Percentiles rank a stretch among this genome's conserved stretches.
Evolutionary conservation across 2,113 vertebrate genomes (phyloP).

Genomic region (Piaya cayana): DNA sequence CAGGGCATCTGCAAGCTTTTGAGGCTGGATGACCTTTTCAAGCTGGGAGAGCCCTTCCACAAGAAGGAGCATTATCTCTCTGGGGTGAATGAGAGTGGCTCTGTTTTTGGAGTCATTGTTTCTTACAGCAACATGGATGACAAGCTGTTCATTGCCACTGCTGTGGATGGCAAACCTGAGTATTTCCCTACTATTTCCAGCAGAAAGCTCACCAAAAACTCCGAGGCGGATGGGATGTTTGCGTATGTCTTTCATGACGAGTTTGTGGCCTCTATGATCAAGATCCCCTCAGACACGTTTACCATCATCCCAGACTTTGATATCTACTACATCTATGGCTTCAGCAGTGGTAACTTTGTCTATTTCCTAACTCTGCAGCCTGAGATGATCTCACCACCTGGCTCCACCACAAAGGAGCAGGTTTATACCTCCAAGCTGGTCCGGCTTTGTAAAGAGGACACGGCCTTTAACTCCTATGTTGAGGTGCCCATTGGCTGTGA

Average conservation of each 20-base stretch:
- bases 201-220: constrained; percentile 93
- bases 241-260: constrained; percentile 98
- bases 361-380: constrained; percentile 97
- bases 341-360: constrained; percentile 96
- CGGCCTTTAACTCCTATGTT: constrained; percentile 96
- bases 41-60: constrained; percentile 95
- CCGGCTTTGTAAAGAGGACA: constrained; percentile 94
- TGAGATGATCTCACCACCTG: constrained; percentile 92
- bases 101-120: constrained; percentile 96
- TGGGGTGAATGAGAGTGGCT: constrained; percentile 94
- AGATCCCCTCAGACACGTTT: constrained; percentile 97
- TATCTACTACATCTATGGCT: constrained; percentile 98
- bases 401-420: constrained; percentile 91
- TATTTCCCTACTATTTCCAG: constrained; percentile 99
- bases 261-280: constrained; percentile 98
- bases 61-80: constrained; percentile 99
- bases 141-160: constrained; percentile 95
- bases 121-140: constrained; percentile 92
- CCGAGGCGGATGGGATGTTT: constrained; percentile 96
- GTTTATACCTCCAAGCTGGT: constrained; percentile 98
- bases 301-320: constrained; percentile 97
- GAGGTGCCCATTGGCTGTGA: constrained; percentile 96
- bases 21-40: constrained; percentile 96
- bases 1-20: constrained; percentile 98
- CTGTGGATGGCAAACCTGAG: constrained; percentile 95